Evolutionary conservation across 2,797 vertebrate genomes (phyloP), one percentile per base, ranked within the genome.

Genomic region (Muraenolepis orangiensis): DNA sequence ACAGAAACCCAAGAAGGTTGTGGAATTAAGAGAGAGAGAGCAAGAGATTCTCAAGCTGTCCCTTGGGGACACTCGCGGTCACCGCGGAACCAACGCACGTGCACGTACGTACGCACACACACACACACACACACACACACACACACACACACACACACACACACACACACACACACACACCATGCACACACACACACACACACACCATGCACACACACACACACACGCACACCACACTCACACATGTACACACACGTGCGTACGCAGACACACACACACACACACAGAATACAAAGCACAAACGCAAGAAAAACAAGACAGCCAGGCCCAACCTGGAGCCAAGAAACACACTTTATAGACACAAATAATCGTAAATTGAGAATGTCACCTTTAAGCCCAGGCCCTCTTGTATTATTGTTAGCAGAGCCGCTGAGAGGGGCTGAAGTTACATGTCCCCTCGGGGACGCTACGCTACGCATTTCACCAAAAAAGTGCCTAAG

Each of bases 301-400:
- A 51, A 51, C 18, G 6, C 46, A 51, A 51, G 46, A 51, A 51
- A 51, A 51, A 51, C 46, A 66, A 66, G 64, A 66, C 66, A 68
- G 66, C 66, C 28, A 32, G 38, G 61, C 74, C 1, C 6, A 32
- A 91, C 90, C 92, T 91, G 89, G 90, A 94, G 94, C 94, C 94
- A 95, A 95, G 92, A 93, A 95, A 95, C 93, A 95, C 94, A 95
- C 94, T 95, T 95, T 95, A 95, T 94, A 96, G 95, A 95, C 94
- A 94, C 94, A 95, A 95, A 95, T 95, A 95, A 94, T 94, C 93
- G 89, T 95, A 95, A 95, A 96, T 95, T 95, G 90, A 90, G 91
- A 95, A 95, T 93, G 94, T 95, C 94, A 95, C 95, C 94, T 95
- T 95, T 94, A 94, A 94, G 93, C 92, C 91, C 91, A 91, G 92